Evolutionary conservation across 2,888 invertebrate species (phyloP).

Genomic region (Hydropsyche betteni): DNA sequence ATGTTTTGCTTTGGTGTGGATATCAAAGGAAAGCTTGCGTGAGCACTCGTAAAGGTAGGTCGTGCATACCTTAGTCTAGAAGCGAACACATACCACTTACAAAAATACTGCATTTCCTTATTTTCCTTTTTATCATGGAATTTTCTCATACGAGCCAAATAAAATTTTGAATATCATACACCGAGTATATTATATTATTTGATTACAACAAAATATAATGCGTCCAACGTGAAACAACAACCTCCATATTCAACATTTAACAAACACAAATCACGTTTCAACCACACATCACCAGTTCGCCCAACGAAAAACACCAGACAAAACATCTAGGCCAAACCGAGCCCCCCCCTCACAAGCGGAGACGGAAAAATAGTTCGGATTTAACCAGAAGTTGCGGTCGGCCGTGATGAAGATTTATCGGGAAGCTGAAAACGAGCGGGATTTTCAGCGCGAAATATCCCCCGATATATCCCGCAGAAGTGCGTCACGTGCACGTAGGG

Average conservation of each 20-base stretch:
- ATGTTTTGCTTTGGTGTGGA: not conserved
- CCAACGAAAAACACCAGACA: too few relatives aligned
- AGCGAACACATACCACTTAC: not conserved
- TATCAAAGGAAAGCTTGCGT: conserved; percentile 13
- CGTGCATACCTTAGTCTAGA: not conserved
- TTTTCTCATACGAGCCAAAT: too few relatives aligned
- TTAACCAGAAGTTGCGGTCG: conserved; percentile 39
- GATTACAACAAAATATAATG: too few relatives aligned
- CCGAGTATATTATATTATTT: too few relatives aligned
- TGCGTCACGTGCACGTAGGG: conserved; percentile 46
- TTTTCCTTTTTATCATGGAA: not conserved
- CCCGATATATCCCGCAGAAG: conserved; percentile 41
- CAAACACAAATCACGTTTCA: too few relatives aligned
- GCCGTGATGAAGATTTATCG: conserved; percentile 50
- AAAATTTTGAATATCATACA: too few relatives aligned
- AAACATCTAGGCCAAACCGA: too few relatives aligned
- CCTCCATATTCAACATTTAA: too few relatives aligned
- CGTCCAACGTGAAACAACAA: too few relatives aligned
- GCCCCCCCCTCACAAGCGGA: too few relatives aligned
- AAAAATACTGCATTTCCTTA: conserved; percentile 9
- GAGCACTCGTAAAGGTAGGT: conserved; percentile 9
- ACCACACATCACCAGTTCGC: too few relatives aligned
- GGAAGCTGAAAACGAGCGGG: conserved; percentile 1
- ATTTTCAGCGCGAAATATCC: conserved; percentile 43
- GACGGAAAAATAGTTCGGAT: conserved; percentile 2